Base-by-base conservation (phyloP, 2,888 invertebrate genomes). In the Dicyrtoma fusca region DNA sequence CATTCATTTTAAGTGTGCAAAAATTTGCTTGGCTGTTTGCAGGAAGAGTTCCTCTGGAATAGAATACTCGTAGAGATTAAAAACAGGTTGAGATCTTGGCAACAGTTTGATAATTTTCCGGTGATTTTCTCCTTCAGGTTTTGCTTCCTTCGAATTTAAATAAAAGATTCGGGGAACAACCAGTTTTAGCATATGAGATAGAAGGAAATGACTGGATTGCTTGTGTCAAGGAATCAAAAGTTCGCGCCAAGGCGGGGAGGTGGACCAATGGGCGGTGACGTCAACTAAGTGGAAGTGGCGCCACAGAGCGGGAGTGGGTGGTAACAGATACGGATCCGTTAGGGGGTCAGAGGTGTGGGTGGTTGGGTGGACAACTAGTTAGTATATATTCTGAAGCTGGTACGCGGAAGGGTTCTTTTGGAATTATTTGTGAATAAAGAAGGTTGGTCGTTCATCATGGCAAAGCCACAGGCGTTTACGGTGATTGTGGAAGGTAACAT, bases 401-500 rank as follows among this genome's bases (percentile, higher is more conserved):
- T n/a, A n/a, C n/a, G n/a, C n/a, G n/a, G n/a, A n/a, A n/a, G n/a
- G n/a, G n/a, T n/a, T n/a, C n/a, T 34, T 34, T 34, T 34, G 34
- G 34, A 34, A 5, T 34, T 5, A 34, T 34, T 34, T n/a, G n/a
- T n/a, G n/a, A n/a, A n/a, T n/a, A n/a, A n/a, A 34, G 8, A 3
- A 34, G 34, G 3, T 34, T 34, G 34, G 8, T 34, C 8, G 8
- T 34, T 5, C 3, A 57, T 13, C n/a, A 68, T 68, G 69, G 19
- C 63, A 49, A 53, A 34, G 3, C 19, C 26, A 6, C 45, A 57
- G n/a, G 57, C 68, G 23, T 53, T 61, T 82, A 93, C 92, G 0
- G 91, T 95, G 23, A 87, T 91, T 51, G 90, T 95, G 44, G 94
- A 95, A 83, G 94, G 94, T 26, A 95, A 95, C 83, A 94, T 95